Evolutionary conservation across 2,797 vertebrate species (phyloP), one percentile per base, ranked within the genome.

Genomic region (Molossus molossus): DNA sequence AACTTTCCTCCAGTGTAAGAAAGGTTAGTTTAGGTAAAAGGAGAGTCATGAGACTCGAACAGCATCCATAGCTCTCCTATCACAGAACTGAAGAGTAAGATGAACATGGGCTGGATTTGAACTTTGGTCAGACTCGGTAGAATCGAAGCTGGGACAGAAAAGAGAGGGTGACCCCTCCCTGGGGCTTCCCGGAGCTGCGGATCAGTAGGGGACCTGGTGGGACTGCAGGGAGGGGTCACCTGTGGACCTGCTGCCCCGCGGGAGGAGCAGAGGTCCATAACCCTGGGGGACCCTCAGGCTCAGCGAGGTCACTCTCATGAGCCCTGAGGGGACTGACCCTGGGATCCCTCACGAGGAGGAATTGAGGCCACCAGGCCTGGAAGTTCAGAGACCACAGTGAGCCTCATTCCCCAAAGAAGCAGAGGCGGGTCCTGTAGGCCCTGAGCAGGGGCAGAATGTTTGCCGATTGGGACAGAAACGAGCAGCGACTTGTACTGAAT

Each of bases 241-340:
- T 79, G 5, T n/a, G 72, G 53, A 15, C 29, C 5, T 3, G 73
- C 37, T 37, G 20, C 12, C 40, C 4, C 2, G 20, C 9, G 67
- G 79, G 33, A 73, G 85, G 96, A 48, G 20, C 50, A 73, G 57
- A 21, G 23, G 73, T 9, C 60, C 33, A 33, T 33, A 33, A 33
- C 33, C 33, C 33, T 33, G 33, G 33, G 33, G 33, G 33, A 33
- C 33, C 69, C 94, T 94, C 64, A 97, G n/a, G 75, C 55, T 95
- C 77, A 92, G 58, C 5, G 80, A 97, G 20, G 96, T 92, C 84
- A 90, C 92, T 94, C 94, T 88, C 85, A 60, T 60, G 82, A 96
- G 64, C 48, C 95, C 57, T 0, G 1, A 75, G 96, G 87, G 33
- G 33, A 33, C 33, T 33, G 33, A 33, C 33, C 33, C 33, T 33